Evolutionary conservation across 2,888 invertebrate genomes (phyloP).

Genomic region (Arenicola marina): DNA sequence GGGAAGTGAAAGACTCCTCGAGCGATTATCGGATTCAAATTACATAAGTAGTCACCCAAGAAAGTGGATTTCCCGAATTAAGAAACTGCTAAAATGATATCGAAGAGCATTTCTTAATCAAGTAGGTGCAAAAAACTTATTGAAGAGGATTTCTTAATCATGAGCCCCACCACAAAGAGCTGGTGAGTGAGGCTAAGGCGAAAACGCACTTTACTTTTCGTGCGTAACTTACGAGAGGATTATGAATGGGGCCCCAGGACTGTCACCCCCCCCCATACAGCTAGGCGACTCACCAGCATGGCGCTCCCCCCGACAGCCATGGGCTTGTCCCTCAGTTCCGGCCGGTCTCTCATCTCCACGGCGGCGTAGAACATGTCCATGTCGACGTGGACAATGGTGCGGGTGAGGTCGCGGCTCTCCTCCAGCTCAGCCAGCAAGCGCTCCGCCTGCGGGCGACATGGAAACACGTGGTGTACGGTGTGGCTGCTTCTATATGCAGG

Average conservation of each 20-base stretch:
- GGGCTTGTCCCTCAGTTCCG: constrained; percentile 62
- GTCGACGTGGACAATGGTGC: constrained; percentile 66
- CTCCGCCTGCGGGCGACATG: constrained; percentile 61
- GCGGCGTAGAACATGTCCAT: constrained; percentile 71
- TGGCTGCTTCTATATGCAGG: too few species aligned
- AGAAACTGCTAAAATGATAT: too few species aligned
- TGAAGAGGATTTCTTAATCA: too few species aligned
- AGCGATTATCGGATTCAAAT: too few species aligned
- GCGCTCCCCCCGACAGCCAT: constrained; percentile 67
- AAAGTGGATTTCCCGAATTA: too few species aligned
- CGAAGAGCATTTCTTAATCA: too few species aligned
- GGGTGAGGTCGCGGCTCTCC: constrained; percentile 59
- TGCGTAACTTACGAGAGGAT: too few species aligned
- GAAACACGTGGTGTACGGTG: not conserved
- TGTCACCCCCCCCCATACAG: too few species aligned
- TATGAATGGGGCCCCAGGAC: not conserved
- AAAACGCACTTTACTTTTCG: not conserved
- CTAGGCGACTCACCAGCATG: constrained; percentile 64
- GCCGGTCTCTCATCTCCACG: constrained; percentile 65
- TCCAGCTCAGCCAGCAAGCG: constrained; percentile 60
- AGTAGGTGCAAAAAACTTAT: not conserved
- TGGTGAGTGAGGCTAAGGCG: not conserved
- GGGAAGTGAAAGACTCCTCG: too few species aligned
- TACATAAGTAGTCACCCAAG: too few species aligned
- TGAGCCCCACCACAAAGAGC: not conserved